Base-by-base conservation (phyloP, 2,797 vertebrate genomes). In the Alosa sapidissima region DNA sequence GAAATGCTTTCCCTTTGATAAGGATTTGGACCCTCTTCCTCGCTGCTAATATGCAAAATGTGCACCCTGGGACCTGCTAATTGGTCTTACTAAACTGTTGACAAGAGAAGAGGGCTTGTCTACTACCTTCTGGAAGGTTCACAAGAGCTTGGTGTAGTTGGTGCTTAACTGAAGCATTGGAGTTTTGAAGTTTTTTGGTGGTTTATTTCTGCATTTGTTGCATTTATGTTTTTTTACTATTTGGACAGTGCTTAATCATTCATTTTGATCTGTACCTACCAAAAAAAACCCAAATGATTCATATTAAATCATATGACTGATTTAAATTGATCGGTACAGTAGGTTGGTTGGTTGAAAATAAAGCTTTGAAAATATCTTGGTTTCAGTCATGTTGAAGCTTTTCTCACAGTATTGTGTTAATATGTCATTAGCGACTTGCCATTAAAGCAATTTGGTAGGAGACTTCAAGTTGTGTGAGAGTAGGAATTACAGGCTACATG, bases 11-110 rank as follows among this genome's bases (percentile, higher is more conserved):
- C 68, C 36, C 33, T 75, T 45, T 41, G 68, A 75, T 78, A 78
- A 21, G 72, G 72, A 78, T 21, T 78, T 78, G 72, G 28, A 47
- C 6, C 13, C 68, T 75, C 68, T 19, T 75, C 36, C 36, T 75
- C 1, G 36, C 72, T 28, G 72, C 41, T 45, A 78, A 47, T 78
- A 47, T 47, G 72, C 41, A 19, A 78, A 78, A 47, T 21, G 72
- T 47, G 72, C 45, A 36, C 36, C 72, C 36, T 78, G 72, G 41
- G 72, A 78, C 0, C 16, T 19, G 8, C 16, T 45, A 47, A 78
- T 78, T 8, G 41, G 72, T 78, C 72, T 36, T 78, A 19, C 72
- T 78, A 47, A 78, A 78, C 41, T 45, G 72, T 78, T 78, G 72
- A 78, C 72, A 14, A 36, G 65, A 36, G 33, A 7, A 19, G 33